Percentiles rank a stretch among this genome's conserved stretches.
These are phyloP conservation scores for Sisor rabdophorus DNA, from an alignment of 2,113 vertebrate species.

Conservation along the genomic window DNA sequence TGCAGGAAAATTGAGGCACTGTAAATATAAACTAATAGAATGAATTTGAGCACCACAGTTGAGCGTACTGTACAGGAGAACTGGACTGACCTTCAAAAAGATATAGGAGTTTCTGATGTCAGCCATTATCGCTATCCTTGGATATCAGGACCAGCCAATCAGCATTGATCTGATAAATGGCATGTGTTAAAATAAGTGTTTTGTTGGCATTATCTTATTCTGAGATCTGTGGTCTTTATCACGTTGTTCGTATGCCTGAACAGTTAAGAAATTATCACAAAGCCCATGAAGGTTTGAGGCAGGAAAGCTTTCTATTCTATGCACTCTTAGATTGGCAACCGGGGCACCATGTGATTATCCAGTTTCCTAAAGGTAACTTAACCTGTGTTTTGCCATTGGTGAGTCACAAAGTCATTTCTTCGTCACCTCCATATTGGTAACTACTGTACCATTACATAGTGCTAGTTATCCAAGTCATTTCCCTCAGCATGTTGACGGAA, in stretches of 20 bases:
- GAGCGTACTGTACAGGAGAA: constrained; percentile 1
- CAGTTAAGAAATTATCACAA: not conserved
- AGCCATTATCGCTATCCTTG: constrained; percentile 14
- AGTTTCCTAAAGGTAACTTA: too few relatives aligned
- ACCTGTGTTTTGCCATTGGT: too few relatives aligned
- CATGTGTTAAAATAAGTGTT: not conserved
- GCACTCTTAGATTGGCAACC: not conserved
- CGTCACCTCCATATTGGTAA: not conserved
- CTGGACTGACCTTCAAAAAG: constrained; percentile 41
- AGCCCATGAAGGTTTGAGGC: not conserved
- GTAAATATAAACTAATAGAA: not conserved
- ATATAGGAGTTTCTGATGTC: constrained; percentile 20
- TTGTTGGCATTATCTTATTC: constrained; percentile 22
- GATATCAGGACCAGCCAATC: constrained; percentile 21
- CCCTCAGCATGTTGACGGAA: not conserved
- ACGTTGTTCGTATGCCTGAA: not conserved
- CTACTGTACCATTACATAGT: not conserved
- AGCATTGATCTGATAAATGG: constrained; percentile 14
- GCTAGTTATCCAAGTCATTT: not conserved
- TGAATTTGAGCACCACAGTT: not conserved
- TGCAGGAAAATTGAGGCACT: not conserved
- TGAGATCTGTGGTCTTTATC: not conserved
- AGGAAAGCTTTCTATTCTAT: not conserved
- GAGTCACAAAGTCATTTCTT: not conserved
- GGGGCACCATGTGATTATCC: too few relatives aligned